phyloP scores from a whole-genome alignment of 2,113 vertebrate genomes.

The Psittacara wagleri region DNA sequence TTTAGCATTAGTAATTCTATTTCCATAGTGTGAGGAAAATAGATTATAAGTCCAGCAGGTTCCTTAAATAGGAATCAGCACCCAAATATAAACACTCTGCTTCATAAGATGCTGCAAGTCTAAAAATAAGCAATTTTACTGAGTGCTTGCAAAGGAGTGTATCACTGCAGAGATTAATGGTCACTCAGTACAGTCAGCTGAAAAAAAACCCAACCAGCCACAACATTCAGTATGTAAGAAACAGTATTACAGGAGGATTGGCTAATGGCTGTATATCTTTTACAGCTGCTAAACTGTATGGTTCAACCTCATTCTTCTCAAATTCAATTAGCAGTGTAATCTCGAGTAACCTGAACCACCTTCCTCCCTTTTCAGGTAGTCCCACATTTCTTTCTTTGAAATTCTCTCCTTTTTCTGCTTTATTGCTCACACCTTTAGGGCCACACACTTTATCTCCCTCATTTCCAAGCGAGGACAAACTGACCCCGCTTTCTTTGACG shows the following conservation, averaged over 20 bases:
- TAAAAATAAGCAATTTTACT: conserved; percentile 2
- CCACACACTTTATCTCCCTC: not conserved
- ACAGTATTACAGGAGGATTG: not conserved
- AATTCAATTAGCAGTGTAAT: not conserved
- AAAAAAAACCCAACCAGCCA: not conserved
- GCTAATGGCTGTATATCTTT: not conserved
- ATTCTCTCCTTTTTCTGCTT: not conserved
- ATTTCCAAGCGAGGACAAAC: not conserved
- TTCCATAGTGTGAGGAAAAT: not conserved
- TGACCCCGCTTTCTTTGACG: not conserved
- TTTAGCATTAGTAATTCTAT: not conserved
- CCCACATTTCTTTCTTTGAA: not conserved
- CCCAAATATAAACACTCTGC: not conserved
- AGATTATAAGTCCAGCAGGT: not conserved
- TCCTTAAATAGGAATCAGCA: not conserved
- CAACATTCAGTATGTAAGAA: not conserved
- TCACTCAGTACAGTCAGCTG: not conserved
- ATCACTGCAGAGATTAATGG: not conserved
- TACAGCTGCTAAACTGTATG: not conserved
- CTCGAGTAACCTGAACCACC: not conserved
- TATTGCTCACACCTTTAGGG: not conserved
- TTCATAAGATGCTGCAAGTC: not conserved
- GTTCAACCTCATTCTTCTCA: not conserved
- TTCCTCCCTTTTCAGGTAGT: not conserved
- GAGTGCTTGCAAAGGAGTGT: not conserved